Conservation (phyloP, 2,797 vertebrate species). For the Acropternis orthonyx region DNA sequence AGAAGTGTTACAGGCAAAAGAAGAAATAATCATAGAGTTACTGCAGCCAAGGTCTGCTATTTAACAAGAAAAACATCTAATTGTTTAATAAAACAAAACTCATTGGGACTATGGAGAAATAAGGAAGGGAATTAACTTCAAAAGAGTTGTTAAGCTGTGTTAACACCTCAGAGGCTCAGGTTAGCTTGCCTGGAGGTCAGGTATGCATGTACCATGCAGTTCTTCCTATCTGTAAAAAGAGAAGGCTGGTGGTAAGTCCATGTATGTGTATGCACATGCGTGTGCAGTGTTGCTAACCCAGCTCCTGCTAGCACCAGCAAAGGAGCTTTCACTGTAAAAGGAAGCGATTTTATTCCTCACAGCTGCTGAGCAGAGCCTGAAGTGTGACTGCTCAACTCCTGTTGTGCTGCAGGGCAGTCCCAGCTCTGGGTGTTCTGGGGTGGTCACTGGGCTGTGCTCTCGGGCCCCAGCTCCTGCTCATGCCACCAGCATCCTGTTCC, state of each 20-base stretch:
- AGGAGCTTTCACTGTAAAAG: background rate
- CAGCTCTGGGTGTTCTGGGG: background rate
- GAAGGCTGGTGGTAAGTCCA: background rate
- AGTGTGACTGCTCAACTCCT: background rate
- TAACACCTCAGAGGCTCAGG: background rate
- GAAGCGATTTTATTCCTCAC: background rate
- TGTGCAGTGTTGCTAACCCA: background rate
- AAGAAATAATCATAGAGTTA: background rate
- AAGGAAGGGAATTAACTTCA: background rate
- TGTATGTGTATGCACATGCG: background rate
- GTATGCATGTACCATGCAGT: background rate
- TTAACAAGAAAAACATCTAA: background rate
- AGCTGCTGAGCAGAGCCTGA: background rate
- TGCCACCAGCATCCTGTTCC: background rate
- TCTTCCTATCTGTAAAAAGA: background rate
- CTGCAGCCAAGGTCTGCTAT: background rate
- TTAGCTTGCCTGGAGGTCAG: background rate
- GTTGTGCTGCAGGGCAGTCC: fast-evolving
- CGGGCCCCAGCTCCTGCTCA: background rate
- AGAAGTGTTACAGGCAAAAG: background rate
- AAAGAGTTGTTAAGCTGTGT: background rate
- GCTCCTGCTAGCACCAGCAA: background rate
- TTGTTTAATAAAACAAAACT: background rate
- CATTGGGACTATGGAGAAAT: background rate
- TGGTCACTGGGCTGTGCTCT: background rate